A percentile compares a stretch with the other conserved stretches of the same genome.
These are phyloP conservation scores for Heliconius himera DNA, from an alignment of 1,140 invertebrate species.

Conservation along the genomic window DNA sequence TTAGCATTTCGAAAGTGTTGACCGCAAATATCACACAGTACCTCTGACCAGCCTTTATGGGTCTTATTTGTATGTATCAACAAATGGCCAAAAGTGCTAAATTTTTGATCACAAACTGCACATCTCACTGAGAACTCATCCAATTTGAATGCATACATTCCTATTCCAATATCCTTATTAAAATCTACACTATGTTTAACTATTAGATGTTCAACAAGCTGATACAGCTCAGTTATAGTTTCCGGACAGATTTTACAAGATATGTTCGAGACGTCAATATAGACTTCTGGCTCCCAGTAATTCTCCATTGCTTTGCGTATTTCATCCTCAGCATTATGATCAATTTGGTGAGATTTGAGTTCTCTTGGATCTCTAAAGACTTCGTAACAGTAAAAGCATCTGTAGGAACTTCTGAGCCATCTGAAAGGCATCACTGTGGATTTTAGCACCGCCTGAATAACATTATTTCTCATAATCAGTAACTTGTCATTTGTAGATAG, in stretches of 20 bases:
- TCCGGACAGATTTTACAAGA: slow-evolving; percentile 47
- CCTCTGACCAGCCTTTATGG: slow-evolving; percentile 39
- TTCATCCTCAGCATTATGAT: slow-evolving; percentile 39
- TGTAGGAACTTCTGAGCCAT: slow-evolving; percentile 51
- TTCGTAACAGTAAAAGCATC: slow-evolving; percentile 59
- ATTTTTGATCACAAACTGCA: slow-evolving; percentile 43
- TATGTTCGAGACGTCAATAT: slow-evolving; percentile 51
- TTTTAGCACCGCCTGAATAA: slow-evolving; percentile 46
- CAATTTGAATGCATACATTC: slow-evolving; percentile 46
- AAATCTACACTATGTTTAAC: slow-evolving; percentile 42
- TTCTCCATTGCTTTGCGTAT: slow-evolving; percentile 43
- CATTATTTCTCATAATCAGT: slow-evolving; percentile 47
- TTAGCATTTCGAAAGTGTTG: slow-evolving; percentile 43
- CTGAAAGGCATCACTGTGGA: slow-evolving; percentile 56
- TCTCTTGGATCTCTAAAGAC: slow-evolving; percentile 52
- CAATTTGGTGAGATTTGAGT: slow-evolving; percentile 45
- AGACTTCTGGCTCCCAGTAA: slow-evolving; percentile 48
- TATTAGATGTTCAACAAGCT: slow-evolving; percentile 49
- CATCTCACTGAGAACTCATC: slow-evolving; percentile 46
- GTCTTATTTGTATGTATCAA: slow-evolving; percentile 46
- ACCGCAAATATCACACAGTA: slow-evolving; percentile 48
- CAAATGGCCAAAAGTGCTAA: slow-evolving; percentile 44
- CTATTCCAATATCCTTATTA: slow-evolving; percentile 39
- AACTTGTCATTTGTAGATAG: slow-evolving; percentile 22
- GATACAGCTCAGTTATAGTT: slow-evolving; percentile 41